Percentiles rank a stretch among this genome's conserved stretches.
Conservation (phyloP, 2,797 vertebrate species). For the Tragelaphus eurycerus region DNA sequence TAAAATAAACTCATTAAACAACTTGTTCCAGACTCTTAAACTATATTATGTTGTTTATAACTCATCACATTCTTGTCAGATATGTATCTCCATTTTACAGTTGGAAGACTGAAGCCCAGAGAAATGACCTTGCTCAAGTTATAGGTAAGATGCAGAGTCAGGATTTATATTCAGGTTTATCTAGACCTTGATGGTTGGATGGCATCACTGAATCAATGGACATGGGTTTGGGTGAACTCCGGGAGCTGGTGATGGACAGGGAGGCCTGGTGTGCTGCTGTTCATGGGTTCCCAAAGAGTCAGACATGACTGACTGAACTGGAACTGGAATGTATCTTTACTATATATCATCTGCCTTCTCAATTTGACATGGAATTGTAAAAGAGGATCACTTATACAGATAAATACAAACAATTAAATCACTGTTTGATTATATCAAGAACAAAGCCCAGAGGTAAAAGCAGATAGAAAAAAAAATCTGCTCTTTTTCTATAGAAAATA, state of each 20-base stretch:
- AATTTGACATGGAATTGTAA: not conserved
- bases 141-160: not conserved
- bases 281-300: not conserved
- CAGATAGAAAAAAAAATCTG: not conserved
- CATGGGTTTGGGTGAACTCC: not conserved
- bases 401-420: not conserved
- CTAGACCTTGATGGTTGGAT: not conserved
- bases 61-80: not conserved
- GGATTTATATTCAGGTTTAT: not conserved
- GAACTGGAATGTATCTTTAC: not conserved
- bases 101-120: not conserved
- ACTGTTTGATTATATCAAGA: not conserved
- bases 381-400: not conserved
- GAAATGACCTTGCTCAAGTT: not conserved
- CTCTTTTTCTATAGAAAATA: not conserved
- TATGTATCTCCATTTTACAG: not conserved
- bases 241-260: not conserved
- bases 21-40: not conserved
- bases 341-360: not conserved
- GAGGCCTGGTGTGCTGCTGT: accelerated
- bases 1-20: not conserved
- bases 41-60: not conserved
- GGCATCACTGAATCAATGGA: not conserved
- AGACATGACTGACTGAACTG: not conserved
- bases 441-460: not conserved